Conservation (phyloP, 2,888 invertebrate genomes). For the Dromius quadrimaculatus region DNA sequence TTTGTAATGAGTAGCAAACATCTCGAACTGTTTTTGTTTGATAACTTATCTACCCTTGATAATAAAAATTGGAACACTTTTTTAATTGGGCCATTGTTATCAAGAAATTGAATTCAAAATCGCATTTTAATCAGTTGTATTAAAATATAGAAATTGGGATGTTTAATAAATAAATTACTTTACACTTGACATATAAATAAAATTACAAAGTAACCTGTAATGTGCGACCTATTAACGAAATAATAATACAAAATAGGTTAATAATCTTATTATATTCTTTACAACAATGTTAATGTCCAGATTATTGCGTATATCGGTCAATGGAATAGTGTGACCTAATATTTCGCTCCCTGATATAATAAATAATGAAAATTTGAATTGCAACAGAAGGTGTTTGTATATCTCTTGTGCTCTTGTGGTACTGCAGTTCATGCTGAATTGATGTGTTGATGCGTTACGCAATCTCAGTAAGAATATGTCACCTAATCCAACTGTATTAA, state of each 20-base stretch:
- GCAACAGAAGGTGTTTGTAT: constrained; percentile 36
- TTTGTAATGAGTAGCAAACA: too few species aligned
- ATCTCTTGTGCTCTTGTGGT: neutral
- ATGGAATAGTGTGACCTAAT: constrained; percentile 42
- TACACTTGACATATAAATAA: constrained; percentile 17
- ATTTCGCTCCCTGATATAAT: constrained; percentile 3
- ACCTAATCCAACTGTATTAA: neutral
- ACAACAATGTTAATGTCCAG: constrained; percentile 14
- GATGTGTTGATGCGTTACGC: constrained; percentile 19
- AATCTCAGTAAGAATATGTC: neutral
- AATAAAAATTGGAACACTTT: constrained; percentile 29
- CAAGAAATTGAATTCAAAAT: neutral
- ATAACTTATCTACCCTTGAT: constrained; percentile 23
- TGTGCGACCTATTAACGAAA: neutral
- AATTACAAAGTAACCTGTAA: neutral
- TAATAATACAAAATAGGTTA: constrained; percentile 11
- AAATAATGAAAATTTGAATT: constrained; percentile 14
- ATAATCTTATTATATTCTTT: constrained; percentile 18
- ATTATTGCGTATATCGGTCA: constrained; percentile 42
- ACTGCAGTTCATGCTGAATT: constrained; percentile 38
- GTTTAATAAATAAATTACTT: neutral
- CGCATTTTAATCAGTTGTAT: too few species aligned
- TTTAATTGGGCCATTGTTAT: constrained; percentile 10
- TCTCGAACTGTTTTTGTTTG: constrained; percentile 15
- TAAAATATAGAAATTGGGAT: too few species aligned